Base-by-base conservation (phyloP, 2,797 vertebrate genomes). In the Corythornis leucogaster region DNA sequence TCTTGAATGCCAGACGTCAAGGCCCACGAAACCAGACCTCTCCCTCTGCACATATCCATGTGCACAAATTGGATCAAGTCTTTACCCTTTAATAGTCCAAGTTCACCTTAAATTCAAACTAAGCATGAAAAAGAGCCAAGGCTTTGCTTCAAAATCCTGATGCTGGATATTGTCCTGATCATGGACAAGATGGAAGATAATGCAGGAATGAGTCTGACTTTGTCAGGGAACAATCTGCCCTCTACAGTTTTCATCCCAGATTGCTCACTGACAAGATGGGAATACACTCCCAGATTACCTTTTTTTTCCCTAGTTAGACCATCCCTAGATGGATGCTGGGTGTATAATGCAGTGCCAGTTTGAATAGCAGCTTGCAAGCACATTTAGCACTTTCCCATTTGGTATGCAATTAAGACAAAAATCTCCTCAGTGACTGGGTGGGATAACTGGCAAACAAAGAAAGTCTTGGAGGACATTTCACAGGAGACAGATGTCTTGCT, bases 1-100 rank as follows among this genome's bases (percentile, higher is more conserved):
- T 66, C 50, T 64, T 92, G 54, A 77, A 80, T 92, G 68, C 22
- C 80, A 80, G 54, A 90, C 64, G 83, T 96, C 82, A 87, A 89
- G 70, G 59, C 67, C 63, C 59, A 43, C 54, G 68, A 77, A 89
- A 85, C 63, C 28, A 83, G 43, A 42, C 35, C n/a, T 81, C 59
- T 64, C 59, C 67, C 57, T 76, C 31, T 85, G 67, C 45, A 81
- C 15, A 30, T 57, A 85, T 15, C 43, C 24, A 35, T 50, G 18
- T 25, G 54, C 18, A 40, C 46, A 95, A 94, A 91, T 70, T 89
- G 73, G 31, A 80, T 71, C 58, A 89, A 86, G 57, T 12, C 51
- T 89, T 82, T 80, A 82, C n/a, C n/a, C 30, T 93, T 42, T 82
- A 89, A 80, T 75, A 75, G 42, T n/a, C 20, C 26, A 83, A 40